phyloP scores from a whole-genome alignment of 1,140 invertebrate genomes.

The Drosophila repleta region DNA sequence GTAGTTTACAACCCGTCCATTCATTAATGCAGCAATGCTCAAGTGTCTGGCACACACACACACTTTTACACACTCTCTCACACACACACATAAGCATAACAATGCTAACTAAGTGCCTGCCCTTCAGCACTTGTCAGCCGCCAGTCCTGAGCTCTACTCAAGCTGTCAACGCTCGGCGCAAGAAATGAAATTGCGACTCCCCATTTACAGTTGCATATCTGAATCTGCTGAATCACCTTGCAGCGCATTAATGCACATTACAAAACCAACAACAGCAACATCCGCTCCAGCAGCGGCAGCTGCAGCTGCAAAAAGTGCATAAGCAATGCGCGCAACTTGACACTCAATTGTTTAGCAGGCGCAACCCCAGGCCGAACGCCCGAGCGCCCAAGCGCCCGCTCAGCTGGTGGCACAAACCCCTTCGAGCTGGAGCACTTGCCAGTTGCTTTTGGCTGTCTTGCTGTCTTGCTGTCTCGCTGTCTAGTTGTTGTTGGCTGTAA shows the following conservation, averaged over 20 bases:
- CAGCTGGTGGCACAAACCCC: not conserved
- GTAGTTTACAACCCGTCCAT: conserved; percentile 39
- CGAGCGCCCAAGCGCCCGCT: not conserved
- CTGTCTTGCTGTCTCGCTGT: conserved; percentile 4
- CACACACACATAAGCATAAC: not conserved
- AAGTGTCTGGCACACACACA: conserved; percentile 31
- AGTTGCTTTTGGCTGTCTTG: conserved; percentile 2
- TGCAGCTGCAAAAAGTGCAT: conserved; percentile 40
- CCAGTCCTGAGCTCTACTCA: conserved; percentile 22
- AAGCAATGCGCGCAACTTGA: conserved; percentile 60
- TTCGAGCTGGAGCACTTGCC: not conserved
- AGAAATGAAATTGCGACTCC: conserved; percentile 16
- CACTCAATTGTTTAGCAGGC: conserved; percentile 55
- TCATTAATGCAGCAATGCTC: conserved; percentile 43
- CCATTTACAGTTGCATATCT: conserved; percentile 34
- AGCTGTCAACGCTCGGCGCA: conserved; percentile 32
- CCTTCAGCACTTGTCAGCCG: conserved; percentile 52
- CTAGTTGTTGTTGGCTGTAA: conserved; percentile 14
- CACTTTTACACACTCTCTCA: conserved; percentile 6
- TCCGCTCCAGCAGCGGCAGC: conserved; percentile 1
- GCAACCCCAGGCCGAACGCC: not conserved
- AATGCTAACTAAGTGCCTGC: conserved; percentile 47
- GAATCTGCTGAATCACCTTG: conserved; percentile 64
- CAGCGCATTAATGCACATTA: conserved; percentile 52
- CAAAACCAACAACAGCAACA: conserved; percentile 11